phyloP scores from a whole-genome alignment of 2,888 invertebrate species.

The Lasioglossum vierecki region DNA sequence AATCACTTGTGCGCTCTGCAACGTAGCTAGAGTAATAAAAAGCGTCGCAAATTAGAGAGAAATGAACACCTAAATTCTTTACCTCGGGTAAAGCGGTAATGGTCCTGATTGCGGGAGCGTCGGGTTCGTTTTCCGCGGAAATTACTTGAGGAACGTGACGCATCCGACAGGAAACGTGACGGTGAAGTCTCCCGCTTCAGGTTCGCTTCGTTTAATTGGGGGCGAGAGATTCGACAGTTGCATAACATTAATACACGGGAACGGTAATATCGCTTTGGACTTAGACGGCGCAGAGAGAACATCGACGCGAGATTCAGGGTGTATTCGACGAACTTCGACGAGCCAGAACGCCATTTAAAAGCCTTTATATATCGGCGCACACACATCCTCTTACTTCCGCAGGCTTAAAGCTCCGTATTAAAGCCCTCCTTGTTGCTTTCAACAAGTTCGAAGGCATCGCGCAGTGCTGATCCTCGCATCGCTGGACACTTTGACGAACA shows the following conservation, averaged over 20 bases:
- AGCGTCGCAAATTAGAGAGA: background rate
- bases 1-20: background rate
- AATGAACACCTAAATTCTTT: background rate
- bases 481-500: slow-evolving; percentile 13
- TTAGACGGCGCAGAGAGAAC: background rate
- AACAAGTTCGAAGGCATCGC: slow-evolving; percentile 15
- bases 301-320: background rate
- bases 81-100: background rate
- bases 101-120: background rate
- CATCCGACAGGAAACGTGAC: background rate
- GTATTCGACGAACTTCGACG: slow-evolving; percentile 22
- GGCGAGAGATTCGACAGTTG: background rate
- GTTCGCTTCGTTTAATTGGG: background rate
- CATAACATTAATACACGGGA: slow-evolving; percentile 3
- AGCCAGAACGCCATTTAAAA: slow-evolving; percentile 13
- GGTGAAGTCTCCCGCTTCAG: background rate
- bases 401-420: background rate
- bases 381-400: slow-evolving; percentile 26
- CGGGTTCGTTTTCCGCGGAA: slow-evolving; percentile 1
- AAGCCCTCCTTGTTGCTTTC: slow-evolving; percentile 16
- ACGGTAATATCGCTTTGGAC: slow-evolving; percentile 7
- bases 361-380: background rate
- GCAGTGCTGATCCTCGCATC: slow-evolving; percentile 17
- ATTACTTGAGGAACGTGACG: background rate
- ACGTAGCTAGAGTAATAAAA: background rate